These are phyloP conservation scores for Vombatus ursinus DNA, from an alignment of 2,113 vertebrate species.

Conservation along the genomic window DNA sequence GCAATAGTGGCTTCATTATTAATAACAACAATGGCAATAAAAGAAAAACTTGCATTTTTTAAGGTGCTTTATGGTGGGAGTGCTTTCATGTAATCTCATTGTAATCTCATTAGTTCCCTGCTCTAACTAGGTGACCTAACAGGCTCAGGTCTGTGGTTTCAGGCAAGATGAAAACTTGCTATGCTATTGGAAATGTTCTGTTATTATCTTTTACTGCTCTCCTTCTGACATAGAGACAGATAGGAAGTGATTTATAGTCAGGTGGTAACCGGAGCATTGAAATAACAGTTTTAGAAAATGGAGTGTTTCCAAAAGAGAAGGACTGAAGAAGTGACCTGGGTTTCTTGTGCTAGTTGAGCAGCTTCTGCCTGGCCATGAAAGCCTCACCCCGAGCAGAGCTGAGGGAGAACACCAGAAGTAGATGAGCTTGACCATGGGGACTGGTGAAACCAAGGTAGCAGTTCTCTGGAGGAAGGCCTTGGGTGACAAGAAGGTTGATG, in stretches of 20 bases:
- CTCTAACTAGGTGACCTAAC: neutral
- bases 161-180: neutral
- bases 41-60: neutral
- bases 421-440: neutral
- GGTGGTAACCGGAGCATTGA: neutral
- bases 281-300: conserved; percentile 9
- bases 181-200: neutral
- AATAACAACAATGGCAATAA: neutral
- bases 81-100: neutral
- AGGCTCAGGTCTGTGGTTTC: neutral
- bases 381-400: neutral
- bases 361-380: neutral
- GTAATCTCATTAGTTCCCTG: neutral
- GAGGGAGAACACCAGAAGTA: neutral
- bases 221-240: conserved; percentile 14
- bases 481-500: neutral
- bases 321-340: neutral
- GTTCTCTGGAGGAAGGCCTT: neutral
- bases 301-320: neutral
- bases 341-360: neutral
- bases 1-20: neutral
- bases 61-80: neutral
- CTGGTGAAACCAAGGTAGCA: neutral
- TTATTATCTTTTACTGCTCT: neutral
- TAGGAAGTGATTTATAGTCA: neutral